A percentile compares a stretch with the other conserved stretches of the same genome.
phyloP scores from a whole-genome alignment of 2,113 vertebrate genomes.

The Recurvirostra avosetta region DNA sequence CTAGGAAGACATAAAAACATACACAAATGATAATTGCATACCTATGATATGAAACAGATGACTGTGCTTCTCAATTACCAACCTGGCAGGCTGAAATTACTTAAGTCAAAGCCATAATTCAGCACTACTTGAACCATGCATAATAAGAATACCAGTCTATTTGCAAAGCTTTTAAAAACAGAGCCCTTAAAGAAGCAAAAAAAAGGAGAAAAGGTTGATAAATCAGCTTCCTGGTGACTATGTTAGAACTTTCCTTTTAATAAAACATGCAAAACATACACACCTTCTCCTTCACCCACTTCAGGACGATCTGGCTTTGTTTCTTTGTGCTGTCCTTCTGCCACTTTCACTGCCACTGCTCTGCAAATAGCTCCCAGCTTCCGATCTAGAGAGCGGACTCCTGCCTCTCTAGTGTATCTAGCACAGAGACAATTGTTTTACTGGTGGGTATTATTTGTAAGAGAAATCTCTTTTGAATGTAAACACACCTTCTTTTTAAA shows the following conservation, averaged over 20 bases:
- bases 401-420: constrained; percentile 94
- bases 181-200: background rate
- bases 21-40: background rate
- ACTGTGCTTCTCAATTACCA: background rate
- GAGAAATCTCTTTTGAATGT: fast-evolving
- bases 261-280: background rate
- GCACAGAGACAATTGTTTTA: background rate
- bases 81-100: background rate
- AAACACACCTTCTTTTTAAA: background rate
- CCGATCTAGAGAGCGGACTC: constrained; percentile 93
- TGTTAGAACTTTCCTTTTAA: background rate
- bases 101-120: background rate
- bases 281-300: constrained; percentile 72
- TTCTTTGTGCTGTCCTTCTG: constrained; percentile 84
- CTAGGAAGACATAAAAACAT: background rate
- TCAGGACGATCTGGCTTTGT: constrained; percentile 69
- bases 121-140: background rate
- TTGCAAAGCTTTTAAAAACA: background rate
- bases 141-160: background rate
- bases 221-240: background rate
- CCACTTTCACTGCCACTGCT: constrained; percentile 93
- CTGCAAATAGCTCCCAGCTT: constrained; percentile 92
- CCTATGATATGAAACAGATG: background rate
- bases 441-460: background rate
- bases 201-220: background rate